These are phyloP conservation scores for Lasioglossum baleicum DNA, from an alignment of 1,140 invertebrate species.

Conservation along the genomic window DNA sequence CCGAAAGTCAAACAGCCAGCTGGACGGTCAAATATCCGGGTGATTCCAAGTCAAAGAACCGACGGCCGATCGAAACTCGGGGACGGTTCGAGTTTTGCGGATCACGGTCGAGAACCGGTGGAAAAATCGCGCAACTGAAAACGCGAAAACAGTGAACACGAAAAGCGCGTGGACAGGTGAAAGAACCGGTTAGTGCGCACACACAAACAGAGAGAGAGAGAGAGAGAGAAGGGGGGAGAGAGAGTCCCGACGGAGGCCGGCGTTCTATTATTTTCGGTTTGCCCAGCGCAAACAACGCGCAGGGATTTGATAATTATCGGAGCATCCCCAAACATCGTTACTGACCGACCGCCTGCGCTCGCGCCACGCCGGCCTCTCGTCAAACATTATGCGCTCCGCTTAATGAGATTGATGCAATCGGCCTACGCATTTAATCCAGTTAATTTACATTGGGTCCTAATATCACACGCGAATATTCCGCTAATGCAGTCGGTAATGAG, in stretches of 20 bases:
- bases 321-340: constrained; percentile 74
- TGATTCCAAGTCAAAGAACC: background rate
- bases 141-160: too few relatives aligned
- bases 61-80: background rate
- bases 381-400: constrained; percentile 69
- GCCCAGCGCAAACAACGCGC: constrained; percentile 67
- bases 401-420: constrained; percentile 78
- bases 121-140: too few relatives aligned
- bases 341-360: constrained; percentile 56
- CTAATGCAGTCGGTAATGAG: constrained; percentile 64
- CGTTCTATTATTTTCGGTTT: constrained; percentile 74
- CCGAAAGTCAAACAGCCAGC: constrained; percentile 20
- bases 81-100: background rate
- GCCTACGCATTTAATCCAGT: constrained; percentile 71
- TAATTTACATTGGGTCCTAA: constrained; percentile 70
- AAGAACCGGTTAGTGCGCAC: background rate
- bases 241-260: background rate
- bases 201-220: background rate
- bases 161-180: too few relatives aligned
- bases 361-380: constrained; percentile 48
- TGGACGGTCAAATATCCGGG: background rate
- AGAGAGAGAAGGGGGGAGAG: background rate
- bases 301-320: constrained; percentile 72
- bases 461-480: constrained; percentile 60
- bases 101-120: too few relatives aligned